Conservation (phyloP, 2,113 vertebrate species). For the rabbit (Oryctolagus cuniculus) region mOryCun1.1 NC_091437.1:60495001-60495500, state of each 20-base stretch:
- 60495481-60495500: background rate
- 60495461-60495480: background rate
- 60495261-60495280: background rate
- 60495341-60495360: background rate
- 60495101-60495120: background rate
- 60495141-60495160: background rate
- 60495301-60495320: background rate
- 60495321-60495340: background rate
- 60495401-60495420: background rate
- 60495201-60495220: accelerated
- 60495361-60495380: background rate
- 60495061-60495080: too few relatives aligned
- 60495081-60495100: background rate
- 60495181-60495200: background rate
- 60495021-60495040: background rate
- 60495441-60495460: background rate
- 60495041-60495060: background rate
- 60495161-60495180: background rate
- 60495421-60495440: background rate
- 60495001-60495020: background rate
- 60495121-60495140: background rate
- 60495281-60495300: background rate
- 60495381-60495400: background rate
- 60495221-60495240: background rate
- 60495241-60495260: background rate